A percentile compares a stretch with the other conserved stretches of the same genome.
phyloP scores from a whole-genome alignment of 2,797 vertebrate species.

The Alosa sapidissima region DNA sequence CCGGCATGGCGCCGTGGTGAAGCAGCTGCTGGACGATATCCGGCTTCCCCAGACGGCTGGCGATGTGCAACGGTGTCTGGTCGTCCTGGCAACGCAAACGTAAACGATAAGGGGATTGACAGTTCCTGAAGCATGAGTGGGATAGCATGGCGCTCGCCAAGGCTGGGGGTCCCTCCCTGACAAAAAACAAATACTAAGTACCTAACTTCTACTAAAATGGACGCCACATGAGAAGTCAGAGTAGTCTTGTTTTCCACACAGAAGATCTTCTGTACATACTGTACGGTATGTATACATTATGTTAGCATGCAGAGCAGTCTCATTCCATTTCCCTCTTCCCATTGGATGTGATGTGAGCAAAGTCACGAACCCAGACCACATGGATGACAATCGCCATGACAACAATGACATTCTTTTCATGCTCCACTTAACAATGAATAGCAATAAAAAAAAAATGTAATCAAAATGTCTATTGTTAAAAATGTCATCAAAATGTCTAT shows the following conservation, averaged over 20 bases:
- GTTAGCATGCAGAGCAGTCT: neutral
- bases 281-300: too few relatives aligned
- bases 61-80: conserved; percentile 95
- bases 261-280: too few relatives aligned
- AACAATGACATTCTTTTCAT: neutral
- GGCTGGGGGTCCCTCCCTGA: neutral
- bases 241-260: too few relatives aligned
- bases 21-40: conserved; percentile 94
- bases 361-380: neutral
- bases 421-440: neutral
- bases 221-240: too few relatives aligned
- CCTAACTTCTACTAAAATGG: too few relatives aligned
- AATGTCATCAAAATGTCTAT: too few relatives aligned
- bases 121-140: too few relatives aligned
- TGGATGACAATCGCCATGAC: neutral
- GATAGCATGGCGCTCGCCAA: neutral
- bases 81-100: conserved; percentile 79
- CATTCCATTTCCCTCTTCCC: too few relatives aligned
- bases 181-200: neutral
- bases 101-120: conserved; percentile 18
- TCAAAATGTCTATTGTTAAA: too few relatives aligned
- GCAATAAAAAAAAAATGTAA: neutral
- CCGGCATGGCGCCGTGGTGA: conserved; percentile 84
- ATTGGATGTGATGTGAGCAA: neutral
- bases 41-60: conserved; percentile 90